Base-by-base conservation (phyloP, 2,888 invertebrate genomes). In the Eremobia ochroleuca region DNA sequence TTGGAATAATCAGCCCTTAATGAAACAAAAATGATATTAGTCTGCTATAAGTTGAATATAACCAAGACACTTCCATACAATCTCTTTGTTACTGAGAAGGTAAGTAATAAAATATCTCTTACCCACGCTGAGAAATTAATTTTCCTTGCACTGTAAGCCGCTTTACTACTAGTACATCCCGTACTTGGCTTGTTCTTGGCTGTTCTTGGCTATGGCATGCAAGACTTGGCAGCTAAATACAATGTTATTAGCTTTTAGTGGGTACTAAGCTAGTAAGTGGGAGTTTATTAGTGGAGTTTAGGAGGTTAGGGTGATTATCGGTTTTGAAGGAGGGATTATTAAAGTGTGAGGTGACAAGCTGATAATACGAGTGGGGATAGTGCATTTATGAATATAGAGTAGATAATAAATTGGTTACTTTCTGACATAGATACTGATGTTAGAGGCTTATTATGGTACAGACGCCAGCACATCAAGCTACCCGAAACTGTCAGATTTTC, bases 41-140 rank as follows among this genome's bases (percentile, higher is more conserved):
- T 55, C 55, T 28, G 15, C 11, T 5, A 28, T 28, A 4, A n/a
- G n/a, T 2, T 11, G 3, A 52, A 25, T 25, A n/a, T 28, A 58
- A 28, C 1, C 21, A 28, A 52, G 46, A 31, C 72, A 58, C 49
- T 73, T 85, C 78, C 37, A 81, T 70, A 25, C 9, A 61, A 34
- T 2, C 11, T 77, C 73, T 37, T 37, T 18, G 61, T 75, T 6
- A 49, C 40, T 15, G 15, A 65, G 81, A 70, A 67, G 71, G 77
- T 84, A 85, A n/a, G 87, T 87, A 90, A 90, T 77, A 89, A 88
- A 90, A 85, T 79, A 87, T 86, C 83, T 84, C 84, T 52, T 46
- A 31, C 72, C 62, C 71, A 68, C 76, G 75, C 68, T 49, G 76
- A 71, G 81, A 88, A 85, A 88, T 90, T 90, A 90, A 91, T 89